Percentiles rank a stretch among this genome's conserved stretches.
These are phyloP conservation scores for Platyrinchus mystaceus DNA, from an alignment of 2,797 vertebrate genomes.

Conservation along the genomic window DNA sequence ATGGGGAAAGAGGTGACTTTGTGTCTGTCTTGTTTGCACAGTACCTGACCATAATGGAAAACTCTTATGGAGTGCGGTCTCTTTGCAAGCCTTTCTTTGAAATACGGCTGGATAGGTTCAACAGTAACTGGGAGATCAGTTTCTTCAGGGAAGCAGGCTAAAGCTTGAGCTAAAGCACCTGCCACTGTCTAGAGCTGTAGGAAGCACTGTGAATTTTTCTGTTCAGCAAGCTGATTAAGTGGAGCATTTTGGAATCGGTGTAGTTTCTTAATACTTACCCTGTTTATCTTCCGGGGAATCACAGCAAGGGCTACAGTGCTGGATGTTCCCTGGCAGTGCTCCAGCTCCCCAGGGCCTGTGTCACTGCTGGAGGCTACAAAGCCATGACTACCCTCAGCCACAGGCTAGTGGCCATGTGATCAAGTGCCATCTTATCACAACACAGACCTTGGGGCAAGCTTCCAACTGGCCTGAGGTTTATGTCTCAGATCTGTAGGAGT, in stretches of 20 bases:
- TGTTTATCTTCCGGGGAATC: not conserved
- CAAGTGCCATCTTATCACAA: not conserved
- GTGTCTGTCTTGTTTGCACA: not conserved
- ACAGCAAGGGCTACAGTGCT: not conserved
- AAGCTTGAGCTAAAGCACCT: not conserved
- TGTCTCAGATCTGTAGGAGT: not conserved
- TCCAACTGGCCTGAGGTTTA: not conserved
- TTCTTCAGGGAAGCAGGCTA: not conserved
- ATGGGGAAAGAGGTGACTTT: not conserved
- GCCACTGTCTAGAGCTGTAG: not conserved
- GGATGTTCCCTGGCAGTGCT: not conserved
- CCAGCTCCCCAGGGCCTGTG: not conserved
- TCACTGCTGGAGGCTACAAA: not conserved
- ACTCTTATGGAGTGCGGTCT: fast-evolving
- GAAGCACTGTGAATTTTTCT: not conserved
- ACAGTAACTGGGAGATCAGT: not conserved
- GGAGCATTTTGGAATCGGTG: not conserved
- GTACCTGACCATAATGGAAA: not conserved
- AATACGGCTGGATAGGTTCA: not conserved
- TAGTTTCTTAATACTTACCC: not conserved
- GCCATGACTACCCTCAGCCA: not conserved
- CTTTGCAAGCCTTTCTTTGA: not conserved
- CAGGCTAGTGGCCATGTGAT: not conserved
- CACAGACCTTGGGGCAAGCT: not conserved
- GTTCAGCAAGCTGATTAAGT: not conserved